Base-by-base conservation (phyloP, 2,113 vertebrate species). In the Ramphastos sulfuratus region DNA sequence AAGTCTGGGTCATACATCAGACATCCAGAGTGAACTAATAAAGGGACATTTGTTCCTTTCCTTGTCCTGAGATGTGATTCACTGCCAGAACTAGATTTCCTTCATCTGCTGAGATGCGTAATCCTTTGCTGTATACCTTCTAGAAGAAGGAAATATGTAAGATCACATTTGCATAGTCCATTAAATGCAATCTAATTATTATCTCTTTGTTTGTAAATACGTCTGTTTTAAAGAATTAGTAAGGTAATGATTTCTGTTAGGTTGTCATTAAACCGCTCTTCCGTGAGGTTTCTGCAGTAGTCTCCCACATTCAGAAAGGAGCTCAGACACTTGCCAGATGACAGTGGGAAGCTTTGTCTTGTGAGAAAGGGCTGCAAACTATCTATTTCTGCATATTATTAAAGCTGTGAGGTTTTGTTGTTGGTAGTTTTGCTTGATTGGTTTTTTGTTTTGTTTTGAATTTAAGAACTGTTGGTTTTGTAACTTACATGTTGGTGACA, bases 261-360 rank as follows among this genome's bases (percentile, higher is more conserved):
- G 65, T 58, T 94, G 94, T 93, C 82, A 88, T 95, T 91, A 93
- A 95, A 75, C 79, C 19, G 4, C 72, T 70, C 59, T 93, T 94
- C 42, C 48, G 8, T 70, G 44, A 54, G 46, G 50, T 56, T 94
- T 93, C 74, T 94, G 55, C 65, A 27, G 73, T 83, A 94, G 67
- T 95, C 85, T 92, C 95, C 95, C 77, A 95, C 87, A 67, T 91
- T 72, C n/a, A 66, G 3, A 73, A 91, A 78, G 73, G 52, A 92
- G 35, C 58, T 95, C 87, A 91, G 73, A 77, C 71, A 65, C 31
- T 82, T 92, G 44, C 83, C 76, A 93, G 81, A 71, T 91, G 63
- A 78, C 89, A 92, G 87, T 92, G 94, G 92, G 92, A 96, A 90
- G 93, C 33, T 72, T 87, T 95, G 95, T 70, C 61, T 92, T 74